These are phyloP conservation scores for Oconnorella tubifera DNA, from an alignment of 2,888 invertebrate species.

Conservation along the genomic window DNA sequence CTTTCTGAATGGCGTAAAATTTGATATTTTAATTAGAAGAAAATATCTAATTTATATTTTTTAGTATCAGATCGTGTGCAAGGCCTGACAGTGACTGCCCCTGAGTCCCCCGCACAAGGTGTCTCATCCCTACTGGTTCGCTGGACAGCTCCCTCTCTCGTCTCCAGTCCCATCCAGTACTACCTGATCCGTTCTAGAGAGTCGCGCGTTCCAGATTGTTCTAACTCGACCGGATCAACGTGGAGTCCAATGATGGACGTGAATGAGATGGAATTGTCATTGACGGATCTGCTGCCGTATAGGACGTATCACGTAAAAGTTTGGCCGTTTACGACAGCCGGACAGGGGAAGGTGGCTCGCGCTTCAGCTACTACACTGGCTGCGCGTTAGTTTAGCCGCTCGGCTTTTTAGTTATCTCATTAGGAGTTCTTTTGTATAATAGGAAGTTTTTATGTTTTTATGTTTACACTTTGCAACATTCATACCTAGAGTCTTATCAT, in stretches of 20 bases:
- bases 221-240: neutral
- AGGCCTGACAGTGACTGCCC: slow-evolving; percentile 12
- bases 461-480: too few relatives aligned
- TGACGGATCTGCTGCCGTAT: slow-evolving; percentile 43
- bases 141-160: slow-evolving; percentile 26
- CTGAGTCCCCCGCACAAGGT: neutral
- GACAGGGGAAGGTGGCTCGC: slow-evolving; percentile 23
- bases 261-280: slow-evolving; percentile 28
- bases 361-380: slow-evolving; percentile 24
- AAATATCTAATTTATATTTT: too few relatives aligned
- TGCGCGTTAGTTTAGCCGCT: slow-evolving; percentile 21
- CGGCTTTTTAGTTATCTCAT: neutral
- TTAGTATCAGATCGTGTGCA: slow-evolving; percentile 32
- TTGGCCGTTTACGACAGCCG: slow-evolving; percentile 28
- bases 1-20: too few relatives aligned
- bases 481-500: too few relatives aligned
- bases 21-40: too few relatives aligned
- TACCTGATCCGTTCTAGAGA: slow-evolving; percentile 29
- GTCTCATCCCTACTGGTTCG: slow-evolving; percentile 20
- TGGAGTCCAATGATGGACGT: slow-evolving; percentile 27
- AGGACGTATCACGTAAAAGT: slow-evolving; percentile 40
- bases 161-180: slow-evolving; percentile 19
- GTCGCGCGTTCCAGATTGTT: slow-evolving; percentile 23
- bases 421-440: too few relatives aligned
- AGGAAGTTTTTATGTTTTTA: too few relatives aligned